Evolutionary conservation across 2,113 vertebrate genomes (phyloP).

Genomic region (Hippocampus abdominalis): DNA sequence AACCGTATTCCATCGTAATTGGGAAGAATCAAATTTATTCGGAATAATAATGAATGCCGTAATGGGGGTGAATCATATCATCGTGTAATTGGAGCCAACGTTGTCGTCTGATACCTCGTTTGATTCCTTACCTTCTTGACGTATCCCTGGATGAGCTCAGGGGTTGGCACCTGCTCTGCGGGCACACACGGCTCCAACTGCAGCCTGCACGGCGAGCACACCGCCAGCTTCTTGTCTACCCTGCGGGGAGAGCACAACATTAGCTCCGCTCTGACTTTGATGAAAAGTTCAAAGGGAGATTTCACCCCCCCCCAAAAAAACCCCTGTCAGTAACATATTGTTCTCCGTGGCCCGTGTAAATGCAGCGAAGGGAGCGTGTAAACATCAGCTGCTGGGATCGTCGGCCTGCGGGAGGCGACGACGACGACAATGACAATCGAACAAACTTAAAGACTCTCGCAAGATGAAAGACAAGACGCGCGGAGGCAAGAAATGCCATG

Average conservation of each 20-base stretch:
- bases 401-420: slow-evolving; percentile 36
- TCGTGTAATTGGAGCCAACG: background rate
- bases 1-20: no score
- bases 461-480: slow-evolving; percentile 39
- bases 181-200: slow-evolving; percentile 86
- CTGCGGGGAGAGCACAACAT: slow-evolving; percentile 45
- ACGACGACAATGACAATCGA: slow-evolving; percentile 41
- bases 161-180: slow-evolving; percentile 77
- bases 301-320: background rate
- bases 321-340: background rate
- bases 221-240: slow-evolving; percentile 64
- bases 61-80: background rate
- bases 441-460: slow-evolving; percentile 39
- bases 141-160: slow-evolving; percentile 88
- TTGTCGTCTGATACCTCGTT: background rate
- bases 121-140: slow-evolving; percentile 85
- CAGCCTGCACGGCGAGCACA: slow-evolving; percentile 77
- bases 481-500: slow-evolving; percentile 46
- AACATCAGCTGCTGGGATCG: slow-evolving; percentile 34
- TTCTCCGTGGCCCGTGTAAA: background rate
- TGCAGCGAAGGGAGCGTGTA: background rate
- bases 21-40: no score
- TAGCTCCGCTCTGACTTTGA: background rate
- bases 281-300: background rate
- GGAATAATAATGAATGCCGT: no score